Evolutionary conservation across 2,888 invertebrate species (phyloP), one percentile per base, ranked within the genome.

Genomic region (Merodon equestris): DNA sequence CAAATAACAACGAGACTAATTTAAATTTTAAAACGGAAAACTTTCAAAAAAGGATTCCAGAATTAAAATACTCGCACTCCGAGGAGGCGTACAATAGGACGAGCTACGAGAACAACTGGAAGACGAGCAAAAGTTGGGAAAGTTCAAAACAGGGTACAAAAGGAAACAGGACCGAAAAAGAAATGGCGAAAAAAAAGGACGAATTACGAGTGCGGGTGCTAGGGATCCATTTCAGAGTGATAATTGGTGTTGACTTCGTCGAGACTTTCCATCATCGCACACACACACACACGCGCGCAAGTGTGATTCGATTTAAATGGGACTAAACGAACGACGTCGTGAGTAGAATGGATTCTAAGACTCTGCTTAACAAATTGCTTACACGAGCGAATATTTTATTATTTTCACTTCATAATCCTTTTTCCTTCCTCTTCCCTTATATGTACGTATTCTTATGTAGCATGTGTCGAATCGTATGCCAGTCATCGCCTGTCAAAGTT

Each of bases 241-340:
- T 77, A 77, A 77, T 73, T 77, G 67, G 42, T 77, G 73, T 77
- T 73, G 73, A 77, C 73, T 77, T 73, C 67, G 53, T 58, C 63
- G 63, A 73, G 67, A 77, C 63, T 73, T 73, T 63, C 42, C 61
- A 66, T 71, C 76, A 60, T 50, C 66, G 18, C 40, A 27, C 15
- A 57, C 48, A 56, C 60, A 60, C 44, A 34, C 27, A 57, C 10
- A 42, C 56, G 50, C 27, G 27, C 2, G 27, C 27, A 27, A 27
- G 27, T n/a, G n/a, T n/a, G n/a, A n/a, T n/a, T n/a, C n/a, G n/a
- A n/a, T n/a, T n/a, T n/a, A n/a, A n/a, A n/a, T n/a, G n/a, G n/a
- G n/a, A 38, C 17, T 17, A 18, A 45, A n/a, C 14, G 14, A 56
- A 19, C 36, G 19, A 13, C 15, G 54, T 12, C 27, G n/a, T n/a